phyloP scores from a whole-genome alignment of 2,888 invertebrate species.

The Gryllus longicercus region DNA sequence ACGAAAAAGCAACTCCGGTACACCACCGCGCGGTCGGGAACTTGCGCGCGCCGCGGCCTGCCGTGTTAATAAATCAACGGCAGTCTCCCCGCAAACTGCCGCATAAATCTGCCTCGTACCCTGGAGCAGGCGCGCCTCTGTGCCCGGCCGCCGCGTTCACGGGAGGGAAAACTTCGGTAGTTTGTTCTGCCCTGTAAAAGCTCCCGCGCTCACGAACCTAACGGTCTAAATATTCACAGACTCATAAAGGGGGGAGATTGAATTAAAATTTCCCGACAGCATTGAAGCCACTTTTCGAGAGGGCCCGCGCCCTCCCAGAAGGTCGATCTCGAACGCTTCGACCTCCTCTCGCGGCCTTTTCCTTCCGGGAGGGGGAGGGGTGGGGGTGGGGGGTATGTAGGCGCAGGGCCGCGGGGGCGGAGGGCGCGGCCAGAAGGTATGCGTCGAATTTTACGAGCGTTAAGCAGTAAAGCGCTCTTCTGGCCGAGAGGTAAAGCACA shows the following conservation, averaged over 20 bases:
- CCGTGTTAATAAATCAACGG: neutral
- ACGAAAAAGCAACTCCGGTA: neutral
- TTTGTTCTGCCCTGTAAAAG: slow-evolving; percentile 17
- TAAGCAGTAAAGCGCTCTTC: too few species aligned
- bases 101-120: neutral
- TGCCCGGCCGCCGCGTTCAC: neutral
- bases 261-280: neutral
- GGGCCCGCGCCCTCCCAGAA: too few species aligned
- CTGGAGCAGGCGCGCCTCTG: neutral
- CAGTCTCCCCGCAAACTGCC: neutral
- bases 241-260: neutral
- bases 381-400: too few species aligned
- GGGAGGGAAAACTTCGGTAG: neutral
- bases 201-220: neutral
- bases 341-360: too few species aligned
- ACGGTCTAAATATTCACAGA: neutral
- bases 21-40: neutral
- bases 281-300: too few species aligned
- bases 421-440: too few species aligned
- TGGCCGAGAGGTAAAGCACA: too few species aligned
- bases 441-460: too few species aligned
- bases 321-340: too few species aligned
- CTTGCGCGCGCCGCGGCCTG: neutral
- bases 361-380: too few species aligned
- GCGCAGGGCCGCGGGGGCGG: too few species aligned